Percentiles rank a stretch among this genome's conserved stretches.
Evolutionary conservation across 2,888 invertebrate species (phyloP).

Genomic region (Trachelus stipa): DNA sequence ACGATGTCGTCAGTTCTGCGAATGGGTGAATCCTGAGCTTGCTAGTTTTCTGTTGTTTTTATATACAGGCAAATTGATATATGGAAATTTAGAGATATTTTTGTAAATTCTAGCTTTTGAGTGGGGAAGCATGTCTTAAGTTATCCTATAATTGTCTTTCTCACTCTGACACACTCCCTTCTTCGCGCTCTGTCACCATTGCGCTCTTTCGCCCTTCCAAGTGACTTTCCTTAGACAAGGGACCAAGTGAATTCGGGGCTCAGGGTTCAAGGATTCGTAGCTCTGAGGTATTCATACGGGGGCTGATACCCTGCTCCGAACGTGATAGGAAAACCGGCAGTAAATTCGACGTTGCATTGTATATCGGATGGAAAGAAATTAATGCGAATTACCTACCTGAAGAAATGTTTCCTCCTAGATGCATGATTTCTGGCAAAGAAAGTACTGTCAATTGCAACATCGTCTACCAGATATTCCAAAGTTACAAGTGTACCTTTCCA

Average conservation of each 20-base stretch:
- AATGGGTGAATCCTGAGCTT: slow-evolving; percentile 52
- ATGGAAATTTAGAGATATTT: not conserved
- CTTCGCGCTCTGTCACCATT: not conserved
- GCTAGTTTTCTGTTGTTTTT: slow-evolving; percentile 33
- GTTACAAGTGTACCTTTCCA: not conserved
- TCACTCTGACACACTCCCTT: not conserved
- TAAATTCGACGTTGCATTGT: slow-evolving; percentile 11
- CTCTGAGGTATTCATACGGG: not conserved
- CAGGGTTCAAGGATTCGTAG: not conserved
- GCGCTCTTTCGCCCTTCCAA: not conserved
- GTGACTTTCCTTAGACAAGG: too few relatives aligned
- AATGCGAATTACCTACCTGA: not conserved
- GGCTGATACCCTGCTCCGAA: not conserved
- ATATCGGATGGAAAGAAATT: slow-evolving; percentile 12
- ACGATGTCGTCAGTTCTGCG: slow-evolving; percentile 49
- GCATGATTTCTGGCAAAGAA: not conserved
- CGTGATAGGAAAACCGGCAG: not conserved
- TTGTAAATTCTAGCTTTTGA: not conserved
- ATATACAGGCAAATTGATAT: not conserved
- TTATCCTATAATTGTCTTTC: not conserved
- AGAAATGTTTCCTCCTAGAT: not conserved
- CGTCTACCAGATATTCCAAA: not conserved
- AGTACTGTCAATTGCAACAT: not conserved
- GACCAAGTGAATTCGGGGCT: not conserved
- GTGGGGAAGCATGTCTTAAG: not conserved